Conservation (phyloP, 2,888 invertebrate species). For the Chromoteleia sp. region DNA sequence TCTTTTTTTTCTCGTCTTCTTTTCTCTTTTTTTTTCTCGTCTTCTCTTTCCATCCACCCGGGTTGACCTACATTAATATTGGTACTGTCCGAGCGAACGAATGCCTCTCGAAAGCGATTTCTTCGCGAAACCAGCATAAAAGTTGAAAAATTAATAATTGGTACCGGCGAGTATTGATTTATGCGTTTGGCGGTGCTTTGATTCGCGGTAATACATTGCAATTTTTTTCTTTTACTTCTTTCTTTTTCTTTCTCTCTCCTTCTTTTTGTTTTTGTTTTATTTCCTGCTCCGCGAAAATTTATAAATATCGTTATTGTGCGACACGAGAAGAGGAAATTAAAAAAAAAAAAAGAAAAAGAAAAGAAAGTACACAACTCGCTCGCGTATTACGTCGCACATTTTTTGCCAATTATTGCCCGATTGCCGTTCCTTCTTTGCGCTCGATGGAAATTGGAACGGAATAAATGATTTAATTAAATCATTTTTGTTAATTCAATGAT, state of each 20-base stretch:
- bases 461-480: slow-evolving; percentile 48
- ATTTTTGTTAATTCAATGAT: slow-evolving; percentile 44
- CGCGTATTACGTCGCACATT: slow-evolving; percentile 24
- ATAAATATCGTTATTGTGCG: slow-evolving; percentile 36
- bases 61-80: slow-evolving; percentile 46
- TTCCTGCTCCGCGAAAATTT: slow-evolving; percentile 15
- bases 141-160: slow-evolving; percentile 55
- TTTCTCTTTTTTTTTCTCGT: background rate
- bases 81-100: slow-evolving; percentile 42
- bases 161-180: slow-evolving; percentile 50
- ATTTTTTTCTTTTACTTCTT: background rate
- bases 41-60: background rate
- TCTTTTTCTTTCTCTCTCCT: background rate
- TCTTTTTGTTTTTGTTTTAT: background rate
- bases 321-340: background rate
- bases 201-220: slow-evolving; percentile 6
- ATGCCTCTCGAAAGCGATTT: slow-evolving; percentile 42
- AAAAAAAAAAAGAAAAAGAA: background rate
- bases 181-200: slow-evolving; percentile 27
- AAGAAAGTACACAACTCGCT: background rate
- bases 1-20: slow-evolving; percentile 4
- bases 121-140: slow-evolving; percentile 52
- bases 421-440: slow-evolving; percentile 2
- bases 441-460: slow-evolving; percentile 32
- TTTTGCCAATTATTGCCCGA: slow-evolving; percentile 38